These are phyloP conservation scores for Tangara arthus DNA, from an alignment of 2,797 vertebrate species.

Conservation along the genomic window DNA sequence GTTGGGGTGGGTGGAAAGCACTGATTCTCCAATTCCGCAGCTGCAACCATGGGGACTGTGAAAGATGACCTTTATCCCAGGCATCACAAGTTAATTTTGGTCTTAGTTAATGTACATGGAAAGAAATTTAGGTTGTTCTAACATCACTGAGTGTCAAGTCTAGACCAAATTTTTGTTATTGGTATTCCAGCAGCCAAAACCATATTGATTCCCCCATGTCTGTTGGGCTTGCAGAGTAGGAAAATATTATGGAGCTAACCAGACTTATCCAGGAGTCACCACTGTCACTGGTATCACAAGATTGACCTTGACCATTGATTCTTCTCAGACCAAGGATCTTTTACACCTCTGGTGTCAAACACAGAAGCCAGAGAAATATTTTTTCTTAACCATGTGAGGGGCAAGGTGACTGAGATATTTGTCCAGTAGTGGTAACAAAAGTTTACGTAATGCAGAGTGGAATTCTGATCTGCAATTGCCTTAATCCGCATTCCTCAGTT, in stretches of 20 bases:
- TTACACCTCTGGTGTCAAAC: background rate
- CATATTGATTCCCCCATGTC: accelerated
- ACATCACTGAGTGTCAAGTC: background rate
- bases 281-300: background rate
- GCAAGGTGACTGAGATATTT: background rate
- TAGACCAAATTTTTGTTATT: background rate
- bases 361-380: background rate
- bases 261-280: background rate
- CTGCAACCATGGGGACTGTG: background rate
- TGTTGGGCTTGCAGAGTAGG: background rate
- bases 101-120: background rate
- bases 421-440: background rate
- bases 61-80: background rate
- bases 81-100: background rate
- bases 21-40: background rate
- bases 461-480: constrained; percentile 22
- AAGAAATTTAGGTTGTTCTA: background rate
- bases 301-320: accelerated
- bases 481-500: constrained; percentile 41
- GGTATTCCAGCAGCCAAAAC: background rate
- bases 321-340: background rate
- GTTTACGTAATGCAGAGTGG: constrained; percentile 15
- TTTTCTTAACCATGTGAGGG: background rate
- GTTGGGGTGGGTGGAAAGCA: background rate
- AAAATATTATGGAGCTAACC: accelerated